Base-by-base conservation (phyloP, 2,113 vertebrate genomes). In the Heterotis niloticus region DNA sequence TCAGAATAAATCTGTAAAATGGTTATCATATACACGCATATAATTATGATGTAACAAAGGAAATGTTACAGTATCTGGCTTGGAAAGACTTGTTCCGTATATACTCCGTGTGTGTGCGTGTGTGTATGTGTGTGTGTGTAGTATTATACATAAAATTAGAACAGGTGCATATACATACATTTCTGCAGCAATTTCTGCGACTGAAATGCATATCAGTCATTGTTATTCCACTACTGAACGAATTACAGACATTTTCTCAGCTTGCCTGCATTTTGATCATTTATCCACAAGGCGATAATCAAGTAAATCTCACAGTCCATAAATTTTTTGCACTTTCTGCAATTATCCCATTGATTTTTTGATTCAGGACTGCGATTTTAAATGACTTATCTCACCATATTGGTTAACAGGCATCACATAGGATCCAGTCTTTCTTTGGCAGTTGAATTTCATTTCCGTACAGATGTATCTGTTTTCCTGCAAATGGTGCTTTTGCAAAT, bases 261-360 rank as follows among this genome's bases (percentile, higher is more conserved):
- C 69, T 72, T 72, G 69, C 51, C 69, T 72, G 20, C 28, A 52
- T 54, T 71, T 72, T 72, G 51, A 52, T 72, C 69, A 72, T 34
- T 20, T 1, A 1, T 54, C 34, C 69, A 34, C 44, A 52, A n/a
- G 69, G 69, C 54, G 69, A 34, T 51, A 72, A 72, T 72, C 69
- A 72, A 72, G n/a, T 54, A 52, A n/a, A 72, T 52, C 44, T 34
- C 51, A 23, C 44, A 52, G 18, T 51, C 44, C 69, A 54, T 72
- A n/a, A 54, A 72, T 72, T 72, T 72, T 72, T 51, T 52, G 34
- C 51, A 20, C n/a, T 64, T 18, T 64, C 18, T 20, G 62, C 62
- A 72, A 72, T 72, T 72, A 72, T 72, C 5, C 69, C 51, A 72
- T 52, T 54, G 69, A 69, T 69, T n/a, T 18, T 29, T 69, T 17